phyloP scores from a whole-genome alignment of 1,140 invertebrate species.

The Pseudomyrmex dendroicus region DNA sequence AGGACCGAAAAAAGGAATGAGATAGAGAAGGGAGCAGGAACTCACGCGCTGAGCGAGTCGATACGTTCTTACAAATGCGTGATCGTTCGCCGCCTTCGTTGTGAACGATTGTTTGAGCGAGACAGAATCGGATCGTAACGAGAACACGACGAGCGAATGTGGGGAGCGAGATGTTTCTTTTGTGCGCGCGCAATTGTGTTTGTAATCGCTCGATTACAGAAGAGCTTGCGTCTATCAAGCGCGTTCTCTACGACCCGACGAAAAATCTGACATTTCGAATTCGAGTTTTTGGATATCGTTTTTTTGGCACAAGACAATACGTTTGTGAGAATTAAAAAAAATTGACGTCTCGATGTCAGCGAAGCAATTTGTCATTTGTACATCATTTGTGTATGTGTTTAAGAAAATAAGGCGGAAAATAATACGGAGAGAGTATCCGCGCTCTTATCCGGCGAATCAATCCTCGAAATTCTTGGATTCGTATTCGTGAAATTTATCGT shows the following conservation, averaged over 20 bases:
- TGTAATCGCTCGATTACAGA: neutral
- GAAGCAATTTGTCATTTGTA: neutral
- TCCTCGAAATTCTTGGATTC: neutral
- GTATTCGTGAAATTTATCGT: conserved; percentile 29
- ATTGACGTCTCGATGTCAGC: neutral
- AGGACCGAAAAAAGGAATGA: neutral
- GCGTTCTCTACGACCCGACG: neutral
- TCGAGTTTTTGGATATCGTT: too few species aligned
- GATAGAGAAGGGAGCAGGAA: neutral
- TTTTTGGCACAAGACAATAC: too few species aligned
- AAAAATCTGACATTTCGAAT: neutral
- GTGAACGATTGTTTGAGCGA: neutral
- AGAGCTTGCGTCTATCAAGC: neutral
- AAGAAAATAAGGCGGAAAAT: neutral
- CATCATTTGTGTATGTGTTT: too few species aligned
- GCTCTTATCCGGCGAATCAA: neutral
- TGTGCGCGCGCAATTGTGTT: neutral
- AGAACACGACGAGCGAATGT: neutral
- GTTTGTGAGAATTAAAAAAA: neutral
- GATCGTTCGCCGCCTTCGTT: conserved; percentile 30
- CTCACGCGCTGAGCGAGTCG: conserved; percentile 7
- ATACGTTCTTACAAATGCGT: neutral
- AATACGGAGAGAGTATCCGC: neutral
- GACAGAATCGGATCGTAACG: conserved; percentile 13
- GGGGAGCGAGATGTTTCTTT: conserved; percentile 8